phyloP scores from a whole-genome alignment of 2,797 vertebrate genomes.

The Dicrostonyx torquatus region DNA sequence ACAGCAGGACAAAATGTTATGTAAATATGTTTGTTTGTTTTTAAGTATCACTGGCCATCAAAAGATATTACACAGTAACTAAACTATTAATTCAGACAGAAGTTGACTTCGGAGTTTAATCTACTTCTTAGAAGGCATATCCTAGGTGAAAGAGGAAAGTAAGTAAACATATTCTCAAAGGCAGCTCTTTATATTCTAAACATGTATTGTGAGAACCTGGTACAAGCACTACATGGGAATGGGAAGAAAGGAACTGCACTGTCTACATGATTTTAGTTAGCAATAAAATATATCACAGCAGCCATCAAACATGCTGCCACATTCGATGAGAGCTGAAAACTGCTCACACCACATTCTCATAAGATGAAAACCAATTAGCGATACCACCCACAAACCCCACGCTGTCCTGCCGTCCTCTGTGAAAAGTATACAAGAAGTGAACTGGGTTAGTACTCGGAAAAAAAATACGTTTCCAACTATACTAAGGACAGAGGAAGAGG shows the following conservation, averaged over 20 bases:
- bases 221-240: background rate
- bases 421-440: conserved; percentile 47
- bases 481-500: background rate
- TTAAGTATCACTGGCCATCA: conserved; percentile 52
- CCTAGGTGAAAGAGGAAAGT: conserved; percentile 22
- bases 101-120: conserved; percentile 16
- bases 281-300: conserved; percentile 60
- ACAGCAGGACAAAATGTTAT: conserved; percentile 51
- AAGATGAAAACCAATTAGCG: conserved; percentile 62
- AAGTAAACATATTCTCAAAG: conserved; percentile 56
- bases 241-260: background rate
- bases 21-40: background rate
- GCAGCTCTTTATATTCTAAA: conserved; percentile 60
- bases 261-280: conserved; percentile 7
- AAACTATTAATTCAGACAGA: conserved; percentile 17
- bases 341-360: conserved; percentile 53
- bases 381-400: conserved; percentile 36
- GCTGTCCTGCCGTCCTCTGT: background rate
- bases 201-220: background rate
- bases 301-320: background rate
- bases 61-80: conserved; percentile 48
- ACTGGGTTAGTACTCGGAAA: background rate
- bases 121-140: conserved; percentile 15
- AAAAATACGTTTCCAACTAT: conserved; percentile 30
- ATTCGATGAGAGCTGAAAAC: conserved; percentile 55